Evolutionary conservation across 2,797 vertebrate species (phyloP).

Genomic region (Pipistrellus pipistrellus): DNA sequence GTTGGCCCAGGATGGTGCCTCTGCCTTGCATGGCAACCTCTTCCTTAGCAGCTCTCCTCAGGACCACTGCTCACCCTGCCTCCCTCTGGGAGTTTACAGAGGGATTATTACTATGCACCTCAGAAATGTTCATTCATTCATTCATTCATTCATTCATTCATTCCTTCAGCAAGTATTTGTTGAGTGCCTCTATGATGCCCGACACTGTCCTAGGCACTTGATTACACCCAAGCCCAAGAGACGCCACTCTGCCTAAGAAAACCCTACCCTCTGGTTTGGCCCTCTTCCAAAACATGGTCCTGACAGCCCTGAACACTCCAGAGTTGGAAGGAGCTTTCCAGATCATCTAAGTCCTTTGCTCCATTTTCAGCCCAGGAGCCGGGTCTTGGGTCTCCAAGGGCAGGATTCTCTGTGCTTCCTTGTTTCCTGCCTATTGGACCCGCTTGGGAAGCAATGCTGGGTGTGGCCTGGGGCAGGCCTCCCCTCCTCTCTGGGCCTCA

Average conservation of each 20-base stretch:
- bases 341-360: not conserved
- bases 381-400: not conserved
- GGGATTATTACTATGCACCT: not conserved
- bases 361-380: not conserved
- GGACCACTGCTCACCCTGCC: not conserved
- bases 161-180: not conserved
- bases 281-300: not conserved
- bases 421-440: not conserved
- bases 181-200: not conserved
- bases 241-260: not conserved
- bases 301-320: not conserved
- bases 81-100: not conserved
- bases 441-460: not conserved
- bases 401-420: not conserved
- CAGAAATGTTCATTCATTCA: not conserved
- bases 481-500: not conserved
- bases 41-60: not conserved
- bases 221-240: not conserved
- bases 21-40: not conserved
- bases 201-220: not conserved
- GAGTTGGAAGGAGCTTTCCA: not conserved
- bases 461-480: not conserved
- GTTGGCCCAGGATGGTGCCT: not conserved
- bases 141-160: too few relatives aligned
- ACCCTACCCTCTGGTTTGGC: not conserved